Base-by-base conservation (phyloP, 2,113 vertebrate genomes). In the Burhinus oedicnemus region DNA sequence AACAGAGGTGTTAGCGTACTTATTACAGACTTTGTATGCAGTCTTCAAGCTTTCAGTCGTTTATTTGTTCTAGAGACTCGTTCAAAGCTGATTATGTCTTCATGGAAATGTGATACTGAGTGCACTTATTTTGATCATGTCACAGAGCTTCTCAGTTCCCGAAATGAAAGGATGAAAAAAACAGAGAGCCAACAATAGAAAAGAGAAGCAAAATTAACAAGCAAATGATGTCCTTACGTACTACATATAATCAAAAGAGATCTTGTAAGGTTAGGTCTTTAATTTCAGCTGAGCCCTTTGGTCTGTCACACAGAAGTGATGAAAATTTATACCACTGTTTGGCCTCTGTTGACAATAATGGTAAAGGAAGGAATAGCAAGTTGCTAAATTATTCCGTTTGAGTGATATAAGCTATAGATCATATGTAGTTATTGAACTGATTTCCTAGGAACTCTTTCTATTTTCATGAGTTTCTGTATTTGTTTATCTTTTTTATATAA, bases 181-280 rank as follows among this genome's bases (percentile, higher is more conserved):
- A 44, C 29, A 84, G 44, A 38, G 26, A 78, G 87, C 57, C 74
- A 84, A 82, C 32, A 97, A 83, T 11, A 89, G 49, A 91, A 93
- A 71, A 87, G 60, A 96, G 72, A 92, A 79, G 61, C 47, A 89
- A 90, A 84, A 71, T 86, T 95, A 95, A 71, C 21, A 61, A 84
- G 65, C 25, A 68, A 66, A 49, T 65, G 1, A 58, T 71, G 47
- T 68, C 38, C 30, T 83, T 87, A 49, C 55, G 4, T 84, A 52
- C 55, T 86, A 88, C 87, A 86, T 92, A 81, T 78, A 90, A 86
- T 83, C 79, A 83, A 94, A 96, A 85, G 65, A 86, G n/a, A 87
- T 6, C 36, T 89, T 95, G 34, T 86, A 83, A 89, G 61, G 7
- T 68, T 95, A 36, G 49, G 36, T 87, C 80, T 93, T 93, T 76